These are phyloP conservation scores for Brienomyrus brachyistius DNA, from an alignment of 2,113 vertebrate species.

Conservation along the genomic window DNA sequence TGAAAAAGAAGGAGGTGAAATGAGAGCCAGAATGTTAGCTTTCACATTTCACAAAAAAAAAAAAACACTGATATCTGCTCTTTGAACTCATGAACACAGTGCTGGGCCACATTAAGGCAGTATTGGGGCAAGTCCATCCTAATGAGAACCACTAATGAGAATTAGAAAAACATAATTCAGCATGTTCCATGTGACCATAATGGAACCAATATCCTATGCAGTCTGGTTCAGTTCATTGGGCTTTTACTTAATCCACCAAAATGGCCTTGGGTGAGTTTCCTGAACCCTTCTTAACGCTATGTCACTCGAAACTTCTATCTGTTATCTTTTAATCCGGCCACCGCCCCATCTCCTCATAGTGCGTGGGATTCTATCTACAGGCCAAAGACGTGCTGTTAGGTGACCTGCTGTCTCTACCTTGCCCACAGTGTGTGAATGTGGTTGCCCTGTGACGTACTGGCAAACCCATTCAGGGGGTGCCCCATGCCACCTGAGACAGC, in stretches of 20 bases:
- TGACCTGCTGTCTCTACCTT: background rate
- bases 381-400: background rate
- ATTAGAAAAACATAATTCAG: background rate
- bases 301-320: no score
- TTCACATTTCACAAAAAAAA: background rate
- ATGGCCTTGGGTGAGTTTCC: background rate
- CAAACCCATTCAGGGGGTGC: background rate
- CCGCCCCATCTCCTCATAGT: background rate
- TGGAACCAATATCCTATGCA: background rate
- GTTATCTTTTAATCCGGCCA: background rate
- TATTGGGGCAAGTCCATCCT: background rate
- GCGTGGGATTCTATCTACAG: background rate
- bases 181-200: background rate
- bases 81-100: background rate
- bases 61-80: background rate
- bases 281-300: no score
- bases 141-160: background rate
- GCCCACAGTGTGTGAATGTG: background rate
- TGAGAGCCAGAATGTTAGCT: background rate
- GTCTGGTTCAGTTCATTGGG: background rate
- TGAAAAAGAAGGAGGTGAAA: background rate
- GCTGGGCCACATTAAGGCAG: background rate
- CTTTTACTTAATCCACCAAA: background rate
- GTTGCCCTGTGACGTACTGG: background rate
- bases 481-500: background rate